Evolutionary conservation across 2,888 invertebrate genomes (phyloP).

Genomic region (Therioaphis trifolii): DNA sequence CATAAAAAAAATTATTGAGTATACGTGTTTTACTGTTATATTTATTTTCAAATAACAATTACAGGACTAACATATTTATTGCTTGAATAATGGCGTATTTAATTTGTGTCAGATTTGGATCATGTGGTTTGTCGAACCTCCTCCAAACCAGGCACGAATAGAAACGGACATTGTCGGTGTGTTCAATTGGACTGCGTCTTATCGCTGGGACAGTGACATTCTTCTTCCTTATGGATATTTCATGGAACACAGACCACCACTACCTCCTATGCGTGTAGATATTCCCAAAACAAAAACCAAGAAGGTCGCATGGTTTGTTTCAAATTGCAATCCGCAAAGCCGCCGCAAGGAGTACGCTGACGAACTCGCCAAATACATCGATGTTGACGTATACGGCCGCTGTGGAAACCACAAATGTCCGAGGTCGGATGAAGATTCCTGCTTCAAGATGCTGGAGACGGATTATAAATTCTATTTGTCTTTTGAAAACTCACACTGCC

Average conservation of each 20-base stretch:
- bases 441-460: conserved; percentile 88
- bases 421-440: conserved; percentile 83
- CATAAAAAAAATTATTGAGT: background rate
- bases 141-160: conserved; percentile 88
- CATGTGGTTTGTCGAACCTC: conserved; percentile 93
- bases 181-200: conserved; percentile 98
- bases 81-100: no score
- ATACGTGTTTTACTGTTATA: no score
- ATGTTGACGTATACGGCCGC: conserved; percentile 90
- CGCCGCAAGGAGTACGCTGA: conserved; percentile 87
- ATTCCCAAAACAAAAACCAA: conserved; percentile 91
- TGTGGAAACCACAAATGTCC: conserved; percentile 90
- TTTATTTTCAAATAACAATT: no score
- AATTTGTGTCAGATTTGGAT: conserved; percentile 79
- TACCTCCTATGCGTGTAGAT: conserved; percentile 76
- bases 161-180: conserved; percentile 80
- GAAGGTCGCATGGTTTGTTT: conserved; percentile 97
- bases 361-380: conserved; percentile 85
- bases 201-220: conserved; percentile 92
- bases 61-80: no score
- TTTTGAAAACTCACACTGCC: conserved; percentile 96
- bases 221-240: conserved; percentile 96
- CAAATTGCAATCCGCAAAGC: conserved; percentile 94
- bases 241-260: conserved; percentile 74
- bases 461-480: conserved; percentile 97